A percentile compares a stretch with the other conserved stretches of the same genome.
These are phyloP conservation scores for Trypoxylus dichotomus DNA, from an alignment of 1,140 invertebrate genomes.

Conservation along the genomic window DNA sequence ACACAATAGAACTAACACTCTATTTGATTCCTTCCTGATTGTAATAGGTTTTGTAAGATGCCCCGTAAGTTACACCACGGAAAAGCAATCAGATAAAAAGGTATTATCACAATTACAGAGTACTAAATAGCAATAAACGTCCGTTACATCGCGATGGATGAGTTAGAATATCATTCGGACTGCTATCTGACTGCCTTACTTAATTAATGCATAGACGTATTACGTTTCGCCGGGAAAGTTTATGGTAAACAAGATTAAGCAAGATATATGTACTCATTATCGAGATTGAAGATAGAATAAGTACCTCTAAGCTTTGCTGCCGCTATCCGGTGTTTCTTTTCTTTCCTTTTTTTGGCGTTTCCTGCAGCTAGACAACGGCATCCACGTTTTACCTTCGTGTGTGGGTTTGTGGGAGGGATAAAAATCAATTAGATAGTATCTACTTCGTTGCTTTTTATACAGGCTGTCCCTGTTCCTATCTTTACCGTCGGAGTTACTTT, in stretches of 20 bases:
- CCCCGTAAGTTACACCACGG: no score
- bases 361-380: neutral
- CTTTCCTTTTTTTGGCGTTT: neutral
- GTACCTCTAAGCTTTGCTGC: neutral
- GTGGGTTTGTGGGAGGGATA: neutral
- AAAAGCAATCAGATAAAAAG: conserved; percentile 7
- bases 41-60: no score
- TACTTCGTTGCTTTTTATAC: neutral
- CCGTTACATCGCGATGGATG: neutral
- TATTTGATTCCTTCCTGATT: no score
- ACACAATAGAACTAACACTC: no score
- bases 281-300: neutral
- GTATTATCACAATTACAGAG: neutral
- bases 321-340: neutral
- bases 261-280: conserved; percentile 4
- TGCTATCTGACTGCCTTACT: neutral
- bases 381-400: neutral
- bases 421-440: neutral
- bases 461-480: no score
- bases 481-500: no score
- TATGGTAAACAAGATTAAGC: neutral
- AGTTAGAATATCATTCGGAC: neutral
- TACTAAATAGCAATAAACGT: conserved; percentile 7
- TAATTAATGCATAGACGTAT: neutral
- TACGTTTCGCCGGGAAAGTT: neutral